These are phyloP conservation scores for Borostomias antarcticus DNA, from an alignment of 2,797 vertebrate genomes.

Conservation along the genomic window DNA sequence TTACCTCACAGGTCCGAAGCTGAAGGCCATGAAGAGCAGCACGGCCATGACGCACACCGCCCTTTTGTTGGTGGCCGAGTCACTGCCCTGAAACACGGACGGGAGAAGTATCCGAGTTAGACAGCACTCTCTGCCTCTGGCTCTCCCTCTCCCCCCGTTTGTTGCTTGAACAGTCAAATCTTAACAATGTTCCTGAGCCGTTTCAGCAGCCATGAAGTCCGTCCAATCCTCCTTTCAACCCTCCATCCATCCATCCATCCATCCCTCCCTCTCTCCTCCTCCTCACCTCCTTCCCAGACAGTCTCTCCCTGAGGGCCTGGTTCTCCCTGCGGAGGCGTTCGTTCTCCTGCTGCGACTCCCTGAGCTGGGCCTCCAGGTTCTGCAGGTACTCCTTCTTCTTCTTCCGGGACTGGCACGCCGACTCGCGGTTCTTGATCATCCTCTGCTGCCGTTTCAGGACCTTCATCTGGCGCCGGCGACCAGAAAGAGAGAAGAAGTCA, in stretches of 20 bases:
- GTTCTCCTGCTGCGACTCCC: constrained; percentile 85
- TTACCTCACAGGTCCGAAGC: constrained; percentile 88
- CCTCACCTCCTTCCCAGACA: constrained; percentile 77
- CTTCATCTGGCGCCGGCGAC: constrained; percentile 77
- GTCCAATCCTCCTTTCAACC: not conserved
- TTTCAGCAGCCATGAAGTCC: constrained; percentile 23
- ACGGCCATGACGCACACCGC: constrained; percentile 88
- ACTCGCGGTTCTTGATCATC: constrained; percentile 95
- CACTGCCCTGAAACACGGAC: constrained; percentile 72
- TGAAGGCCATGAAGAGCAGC: constrained; percentile 89
- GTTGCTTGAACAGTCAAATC: too few species aligned
- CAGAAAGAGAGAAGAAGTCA: not conserved
- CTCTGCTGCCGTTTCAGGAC: constrained; percentile 91
- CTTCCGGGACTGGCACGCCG: constrained; percentile 88
- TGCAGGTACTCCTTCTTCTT: constrained; percentile 96
- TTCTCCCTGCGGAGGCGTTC: constrained; percentile 85
- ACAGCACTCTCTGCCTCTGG: constrained; percentile 40
- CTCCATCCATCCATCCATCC: not conserved
- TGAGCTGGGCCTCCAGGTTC: constrained; percentile 84
- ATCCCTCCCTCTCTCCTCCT: not conserved
- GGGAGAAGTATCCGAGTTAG: too few species aligned
- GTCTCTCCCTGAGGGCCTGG: constrained; percentile 78
- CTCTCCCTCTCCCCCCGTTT: constrained; percentile 53
- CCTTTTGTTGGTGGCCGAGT: constrained; percentile 81
- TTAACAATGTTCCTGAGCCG: constrained; percentile 60